Evolutionary conservation across 2,797 vertebrate species (phyloP).

Genomic region (Poecilia velifera): DNA sequence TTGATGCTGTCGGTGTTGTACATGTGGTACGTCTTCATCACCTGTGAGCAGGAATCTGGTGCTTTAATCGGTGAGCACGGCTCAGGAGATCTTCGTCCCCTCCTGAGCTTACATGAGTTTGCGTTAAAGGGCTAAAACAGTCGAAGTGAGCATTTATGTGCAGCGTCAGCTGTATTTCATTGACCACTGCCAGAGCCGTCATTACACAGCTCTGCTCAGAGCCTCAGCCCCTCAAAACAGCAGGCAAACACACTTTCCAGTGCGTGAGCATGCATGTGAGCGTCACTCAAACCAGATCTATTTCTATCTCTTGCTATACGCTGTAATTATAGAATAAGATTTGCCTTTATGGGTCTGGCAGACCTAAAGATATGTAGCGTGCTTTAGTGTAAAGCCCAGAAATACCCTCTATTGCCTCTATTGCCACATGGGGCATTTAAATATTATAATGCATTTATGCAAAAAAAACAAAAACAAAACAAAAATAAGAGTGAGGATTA

Average conservation of each 20-base stretch:
- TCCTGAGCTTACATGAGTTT: slow-evolving; percentile 2
- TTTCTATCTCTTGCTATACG: slow-evolving; percentile 71
- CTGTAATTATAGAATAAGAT: slow-evolving; percentile 73
- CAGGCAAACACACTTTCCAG: slow-evolving; percentile 29
- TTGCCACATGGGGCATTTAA: slow-evolving; percentile 17
- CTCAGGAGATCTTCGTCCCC: not conserved
- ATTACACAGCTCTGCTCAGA: slow-evolving; percentile 45
- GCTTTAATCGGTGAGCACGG: slow-evolving; percentile 12
- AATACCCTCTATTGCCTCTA: slow-evolving; percentile 22
- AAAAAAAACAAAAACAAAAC: slow-evolving; percentile 19
- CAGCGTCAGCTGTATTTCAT: slow-evolving; percentile 60
- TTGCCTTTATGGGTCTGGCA: slow-evolving; percentile 63
- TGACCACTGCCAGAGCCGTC: slow-evolving; percentile 56
- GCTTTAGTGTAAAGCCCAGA: slow-evolving; percentile 40
- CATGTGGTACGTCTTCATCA: slow-evolving; percentile 99
- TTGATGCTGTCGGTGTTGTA: slow-evolving; percentile 99
- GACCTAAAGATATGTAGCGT: slow-evolving; percentile 32
- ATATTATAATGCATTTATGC: slow-evolving; percentile 16
- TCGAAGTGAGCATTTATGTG: slow-evolving; percentile 30
- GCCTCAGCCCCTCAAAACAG: slow-evolving; percentile 33
- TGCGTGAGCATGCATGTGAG: slow-evolving; percentile 42
- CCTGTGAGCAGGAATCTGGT: slow-evolving; percentile 75
- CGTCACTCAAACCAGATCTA: slow-evolving; percentile 73
- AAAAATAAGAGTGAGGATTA: slow-evolving; percentile 21
- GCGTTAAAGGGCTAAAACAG: slow-evolving; percentile 41